Evolutionary conservation across 2,888 invertebrate species (phyloP).

Genomic region (Philopedon plagiatum): DNA sequence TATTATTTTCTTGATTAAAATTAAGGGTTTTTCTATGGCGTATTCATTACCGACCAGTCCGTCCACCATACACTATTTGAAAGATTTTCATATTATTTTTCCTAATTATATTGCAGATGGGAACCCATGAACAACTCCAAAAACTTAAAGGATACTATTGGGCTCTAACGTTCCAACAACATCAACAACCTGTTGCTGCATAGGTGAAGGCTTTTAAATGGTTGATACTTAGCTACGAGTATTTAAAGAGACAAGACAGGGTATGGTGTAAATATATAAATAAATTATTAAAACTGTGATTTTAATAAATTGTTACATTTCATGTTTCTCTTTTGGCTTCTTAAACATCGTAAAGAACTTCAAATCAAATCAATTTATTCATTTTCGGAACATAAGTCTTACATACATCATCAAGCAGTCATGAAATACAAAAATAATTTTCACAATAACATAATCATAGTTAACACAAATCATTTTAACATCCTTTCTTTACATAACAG

Average conservation of each 20-base stretch:
- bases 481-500: too few relatives aligned
- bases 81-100: too few relatives aligned
- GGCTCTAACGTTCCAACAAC: constrained; percentile 84
- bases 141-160: constrained; percentile 87
- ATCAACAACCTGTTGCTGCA: constrained; percentile 55
- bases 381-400: too few relatives aligned
- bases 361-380: too few relatives aligned
- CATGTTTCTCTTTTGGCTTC: too few relatives aligned
- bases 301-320: not conserved
- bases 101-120: constrained; percentile 75
- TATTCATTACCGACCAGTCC: not conserved
- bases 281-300: not conserved
- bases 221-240: not conserved
- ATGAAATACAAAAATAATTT: too few relatives aligned
- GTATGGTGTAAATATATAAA: not conserved
- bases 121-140: constrained; percentile 85
- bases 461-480: too few relatives aligned
- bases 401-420: too few relatives aligned
- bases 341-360: too few relatives aligned
- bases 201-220: not conserved
- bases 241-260: not conserved
- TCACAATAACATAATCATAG: too few relatives aligned
- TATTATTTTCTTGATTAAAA: too few relatives aligned
- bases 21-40: too few relatives aligned
- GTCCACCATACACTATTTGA: not conserved